Conservation (phyloP, 53 echinoderm and acorn worm species). For the Luidia sarsii region DNA sequence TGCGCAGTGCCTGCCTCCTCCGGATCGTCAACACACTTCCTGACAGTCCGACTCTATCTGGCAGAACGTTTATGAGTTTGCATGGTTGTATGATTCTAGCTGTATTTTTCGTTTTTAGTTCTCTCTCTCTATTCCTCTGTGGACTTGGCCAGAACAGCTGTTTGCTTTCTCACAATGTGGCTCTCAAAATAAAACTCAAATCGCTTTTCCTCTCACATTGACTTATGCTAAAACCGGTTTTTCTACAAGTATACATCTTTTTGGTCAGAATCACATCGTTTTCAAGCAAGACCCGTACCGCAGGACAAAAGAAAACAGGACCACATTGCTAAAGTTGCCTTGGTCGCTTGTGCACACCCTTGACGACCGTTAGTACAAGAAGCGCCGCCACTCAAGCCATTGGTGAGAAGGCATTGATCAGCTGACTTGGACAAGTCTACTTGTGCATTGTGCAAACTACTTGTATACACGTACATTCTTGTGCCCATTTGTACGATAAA, state of each 20-base stretch:
- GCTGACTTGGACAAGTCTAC: constrained; percentile 39
- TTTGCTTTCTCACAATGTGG: background rate
- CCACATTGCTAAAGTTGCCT: too few species aligned
- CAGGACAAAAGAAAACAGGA: too few species aligned
- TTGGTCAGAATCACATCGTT: too few species aligned
- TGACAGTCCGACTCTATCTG: background rate
- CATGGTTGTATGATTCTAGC: constrained; percentile 29
- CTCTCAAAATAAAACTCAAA: too few species aligned
- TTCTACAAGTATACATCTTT: too few species aligned
- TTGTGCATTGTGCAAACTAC: constrained; percentile 24
- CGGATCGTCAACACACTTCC: background rate
- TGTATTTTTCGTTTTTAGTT: background rate
- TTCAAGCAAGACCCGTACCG: too few species aligned
- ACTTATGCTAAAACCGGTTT: too few species aligned
- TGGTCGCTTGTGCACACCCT: background rate
- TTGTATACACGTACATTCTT: constrained; percentile 4
- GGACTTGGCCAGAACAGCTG: constrained; percentile 5
- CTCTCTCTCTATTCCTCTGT: background rate
- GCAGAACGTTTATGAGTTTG: constrained; percentile 30
- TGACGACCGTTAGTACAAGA: background rate
- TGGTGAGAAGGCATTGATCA: background rate
- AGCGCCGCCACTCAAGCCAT: background rate
- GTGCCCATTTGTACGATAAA: too few species aligned
- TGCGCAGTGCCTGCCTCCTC: constrained; percentile 4
- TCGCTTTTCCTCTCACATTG: too few species aligned